Base-by-base conservation (phyloP, 1,140 invertebrate genomes). In the Rhynchophorus ferrugineus region DNA sequence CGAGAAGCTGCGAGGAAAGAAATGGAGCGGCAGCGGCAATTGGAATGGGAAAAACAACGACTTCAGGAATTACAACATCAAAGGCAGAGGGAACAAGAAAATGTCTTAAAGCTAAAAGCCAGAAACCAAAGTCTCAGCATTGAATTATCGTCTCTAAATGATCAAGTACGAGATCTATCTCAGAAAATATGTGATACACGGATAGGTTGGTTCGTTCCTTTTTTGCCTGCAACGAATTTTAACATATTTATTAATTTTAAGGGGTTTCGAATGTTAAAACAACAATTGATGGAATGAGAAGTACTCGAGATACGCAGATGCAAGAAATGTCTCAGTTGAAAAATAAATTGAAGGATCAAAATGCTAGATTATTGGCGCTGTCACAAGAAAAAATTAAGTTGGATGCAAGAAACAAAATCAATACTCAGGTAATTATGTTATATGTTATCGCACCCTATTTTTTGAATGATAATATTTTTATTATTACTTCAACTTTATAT, bases 41-140 rank as follows among this genome's bases (percentile, higher is more conserved):
- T 93, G 52, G 95, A 98, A 73, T 95, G 94, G 92, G 95, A 98
- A 71, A 89, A 87, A 65, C 90, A 95, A 65, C 82, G 93, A 66
- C 61, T 85, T 29, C 81, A 89, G 49, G 91, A 95, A 69, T 74
- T 95, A 45, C 83, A 92, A 70, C 76, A 82, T 37, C 84, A 93
- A 62, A 76, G 89, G 45, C 86, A 92, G 58, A 82, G 87, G 49
- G 91, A 95, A 64, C 89, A 92, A 67, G 89, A 91, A 64, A 84
- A 83, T 57, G 85, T 97, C 0, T 74, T 95, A 2, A 86, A 88
- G 63, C 73, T 98, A 1, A 93, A 97, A 73, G 87, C 89, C 2
- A 86, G 88, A 61, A 92, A 92, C 70, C 88, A 92, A 65, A 83
- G 84, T 42, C 73, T 98, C 2, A 83, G 81, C 1, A 87, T 88